Evolutionary conservation across 2,888 invertebrate genomes (phyloP).

Genomic region (Temnothorax rugatulus): DNA sequence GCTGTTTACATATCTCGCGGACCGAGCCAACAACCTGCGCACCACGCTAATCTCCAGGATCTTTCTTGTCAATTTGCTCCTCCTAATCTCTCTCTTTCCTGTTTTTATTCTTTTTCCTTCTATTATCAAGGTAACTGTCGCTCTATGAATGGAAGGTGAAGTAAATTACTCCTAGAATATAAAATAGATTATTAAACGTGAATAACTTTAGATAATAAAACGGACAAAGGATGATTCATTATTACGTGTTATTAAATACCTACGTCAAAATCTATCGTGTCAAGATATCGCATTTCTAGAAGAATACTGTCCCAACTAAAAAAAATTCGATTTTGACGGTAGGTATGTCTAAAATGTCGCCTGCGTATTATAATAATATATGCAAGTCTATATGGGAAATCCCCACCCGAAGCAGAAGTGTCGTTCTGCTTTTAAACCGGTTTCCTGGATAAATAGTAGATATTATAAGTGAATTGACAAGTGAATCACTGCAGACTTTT

Average conservation of each 20-base stretch:
- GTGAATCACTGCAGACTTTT: too few species aligned
- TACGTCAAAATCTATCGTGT: neutral
- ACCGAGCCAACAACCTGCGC: conserved; percentile 44
- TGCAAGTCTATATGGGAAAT: too few species aligned
- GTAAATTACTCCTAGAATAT: neutral
- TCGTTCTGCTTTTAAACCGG: too few species aligned
- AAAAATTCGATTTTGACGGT: too few species aligned
- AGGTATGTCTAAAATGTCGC: too few species aligned
- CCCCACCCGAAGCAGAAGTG: too few species aligned
- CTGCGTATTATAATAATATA: too few species aligned
- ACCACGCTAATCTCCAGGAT: neutral
- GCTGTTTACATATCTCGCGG: conserved; percentile 14
- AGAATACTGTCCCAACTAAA: too few species aligned
- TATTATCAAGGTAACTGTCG: neutral
- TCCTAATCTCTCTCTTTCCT: neutral
- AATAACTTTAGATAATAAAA: neutral
- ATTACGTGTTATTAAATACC: neutral
- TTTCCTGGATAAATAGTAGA: too few species aligned
- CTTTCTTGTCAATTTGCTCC: neutral
- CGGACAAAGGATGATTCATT: neutral
- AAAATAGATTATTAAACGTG: neutral
- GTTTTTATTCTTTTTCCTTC: neutral
- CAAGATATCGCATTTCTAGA: neutral
- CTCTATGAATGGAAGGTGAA: neutral
- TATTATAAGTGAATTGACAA: too few species aligned